A percentile compares a stretch with the other conserved stretches of the same genome.
phyloP scores from a whole-genome alignment of 2,113 vertebrate genomes.

The Cyanoliseus patagonus region DNA sequence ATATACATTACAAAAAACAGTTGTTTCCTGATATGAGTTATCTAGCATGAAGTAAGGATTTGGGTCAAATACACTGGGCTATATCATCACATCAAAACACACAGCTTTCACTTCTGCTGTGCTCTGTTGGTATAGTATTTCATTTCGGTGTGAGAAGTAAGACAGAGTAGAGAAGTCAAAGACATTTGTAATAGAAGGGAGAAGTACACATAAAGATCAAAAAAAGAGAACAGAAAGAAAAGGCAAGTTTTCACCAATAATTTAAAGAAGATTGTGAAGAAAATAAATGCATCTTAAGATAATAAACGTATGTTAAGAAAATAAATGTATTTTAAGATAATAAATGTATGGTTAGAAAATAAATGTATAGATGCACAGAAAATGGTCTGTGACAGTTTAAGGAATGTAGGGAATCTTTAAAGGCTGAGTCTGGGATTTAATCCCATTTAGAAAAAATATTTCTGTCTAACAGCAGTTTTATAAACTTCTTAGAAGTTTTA shows the following conservation, averaged over 20 bases:
- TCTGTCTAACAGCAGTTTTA: not conserved
- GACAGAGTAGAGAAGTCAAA: not conserved
- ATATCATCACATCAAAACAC: not conserved
- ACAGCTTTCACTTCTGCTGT: not conserved
- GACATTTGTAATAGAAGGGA: not conserved
- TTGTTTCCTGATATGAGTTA: not conserved
- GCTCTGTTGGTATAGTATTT: not conserved
- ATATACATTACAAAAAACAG: not conserved
- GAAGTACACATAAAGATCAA: not conserved
- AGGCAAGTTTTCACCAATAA: not conserved
- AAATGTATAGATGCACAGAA: not conserved
- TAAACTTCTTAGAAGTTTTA: conserved; percentile 45
- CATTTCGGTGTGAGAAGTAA: not conserved
- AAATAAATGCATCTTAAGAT: not conserved
- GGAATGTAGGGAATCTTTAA: not conserved
- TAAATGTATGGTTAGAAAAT: not conserved
- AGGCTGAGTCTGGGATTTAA: not conserved
- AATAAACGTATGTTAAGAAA: not conserved
- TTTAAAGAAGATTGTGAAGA: not conserved
- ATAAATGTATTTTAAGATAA: not conserved
- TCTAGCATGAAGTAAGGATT: not conserved
- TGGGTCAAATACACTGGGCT: not conserved
- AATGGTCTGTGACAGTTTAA: not conserved
- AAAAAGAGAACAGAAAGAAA: not conserved
- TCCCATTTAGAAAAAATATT: conserved; percentile 13